These are phyloP conservation scores for Forbesichthys papilliferus DNA, from an alignment of 2,113 vertebrate genomes.

Conservation along the genomic window DNA sequence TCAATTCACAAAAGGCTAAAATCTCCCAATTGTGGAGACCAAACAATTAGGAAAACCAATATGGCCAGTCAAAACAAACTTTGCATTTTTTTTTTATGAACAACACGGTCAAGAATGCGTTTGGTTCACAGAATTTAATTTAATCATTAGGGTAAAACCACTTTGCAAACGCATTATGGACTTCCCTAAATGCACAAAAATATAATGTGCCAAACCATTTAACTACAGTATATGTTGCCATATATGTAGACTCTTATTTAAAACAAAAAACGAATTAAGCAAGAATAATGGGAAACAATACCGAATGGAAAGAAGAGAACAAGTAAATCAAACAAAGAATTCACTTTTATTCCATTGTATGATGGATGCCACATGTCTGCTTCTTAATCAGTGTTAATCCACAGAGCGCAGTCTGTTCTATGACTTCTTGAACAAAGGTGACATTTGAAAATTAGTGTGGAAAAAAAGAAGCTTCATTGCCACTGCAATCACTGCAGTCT, in stretches of 20 bases:
- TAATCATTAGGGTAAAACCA: too few species aligned
- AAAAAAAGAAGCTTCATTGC: too few species aligned
- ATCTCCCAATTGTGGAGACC: constrained; percentile 44
- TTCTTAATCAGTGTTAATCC: too few species aligned
- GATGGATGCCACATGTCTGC: too few species aligned
- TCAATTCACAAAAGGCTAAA: constrained; percentile 38
- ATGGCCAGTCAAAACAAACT: constrained; percentile 26
- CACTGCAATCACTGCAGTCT: not conserved
- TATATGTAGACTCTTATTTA: not conserved
- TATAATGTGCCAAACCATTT: not conserved
- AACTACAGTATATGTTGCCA: not conserved
- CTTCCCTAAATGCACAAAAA: not conserved
- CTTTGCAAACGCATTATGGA: not conserved
- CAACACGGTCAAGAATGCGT: constrained; percentile 21
- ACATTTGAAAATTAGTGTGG: too few species aligned
- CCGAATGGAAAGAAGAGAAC: not conserved
- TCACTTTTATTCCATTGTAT: too few species aligned
- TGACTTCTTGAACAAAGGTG: too few species aligned
- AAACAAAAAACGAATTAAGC: not conserved
- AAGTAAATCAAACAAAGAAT: too few species aligned
- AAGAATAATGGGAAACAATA: not conserved
- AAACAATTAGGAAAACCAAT: constrained; percentile 21
- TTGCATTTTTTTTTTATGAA: not conserved
- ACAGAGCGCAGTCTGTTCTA: too few species aligned
- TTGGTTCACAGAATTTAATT: not conserved